phyloP scores from a whole-genome alignment of 2,888 invertebrate genomes.

The Ditula angustiorana region DNA sequence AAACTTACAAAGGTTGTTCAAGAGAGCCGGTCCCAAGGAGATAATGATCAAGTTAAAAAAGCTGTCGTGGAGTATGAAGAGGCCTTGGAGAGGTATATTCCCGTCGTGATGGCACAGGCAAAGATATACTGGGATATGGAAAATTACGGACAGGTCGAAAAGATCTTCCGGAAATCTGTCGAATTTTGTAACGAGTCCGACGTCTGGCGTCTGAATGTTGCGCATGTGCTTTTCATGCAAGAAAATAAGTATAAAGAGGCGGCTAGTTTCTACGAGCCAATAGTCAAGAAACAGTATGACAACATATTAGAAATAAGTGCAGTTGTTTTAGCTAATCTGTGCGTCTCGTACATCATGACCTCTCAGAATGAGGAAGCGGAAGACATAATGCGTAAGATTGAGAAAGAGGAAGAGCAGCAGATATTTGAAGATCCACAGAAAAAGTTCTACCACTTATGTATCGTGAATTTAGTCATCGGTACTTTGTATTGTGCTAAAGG shows the following conservation, averaged over 20 bases:
- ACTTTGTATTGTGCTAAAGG: constrained; percentile 99
- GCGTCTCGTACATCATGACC: constrained; percentile 99
- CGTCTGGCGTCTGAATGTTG: constrained; percentile 98
- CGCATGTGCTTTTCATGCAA: constrained; percentile 99
- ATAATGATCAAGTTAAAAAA: constrained; percentile 95
- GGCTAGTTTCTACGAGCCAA: constrained; percentile 98
- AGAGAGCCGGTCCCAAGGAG: constrained; percentile 94
- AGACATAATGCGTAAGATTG: constrained; percentile 99
- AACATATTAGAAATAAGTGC: constrained; percentile 98
- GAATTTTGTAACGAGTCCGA: constrained; percentile 99
- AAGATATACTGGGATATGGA: constrained; percentile 99
- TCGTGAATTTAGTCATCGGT: constrained; percentile 99
- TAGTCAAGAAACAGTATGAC: constrained; percentile 97
- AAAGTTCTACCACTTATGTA: constrained; percentile 98
- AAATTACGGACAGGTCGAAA: constrained; percentile 98
- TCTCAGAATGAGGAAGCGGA: constrained; percentile 99
- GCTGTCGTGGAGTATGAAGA: constrained; percentile 97
- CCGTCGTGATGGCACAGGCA: constrained; percentile 99
- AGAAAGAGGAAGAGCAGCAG: constrained; percentile 98
- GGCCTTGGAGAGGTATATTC: constrained; percentile 95
- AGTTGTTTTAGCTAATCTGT: constrained; percentile 98
- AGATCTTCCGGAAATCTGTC: constrained; percentile 97
- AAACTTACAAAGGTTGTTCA: constrained; percentile 97
- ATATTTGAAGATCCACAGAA: constrained; percentile 96
- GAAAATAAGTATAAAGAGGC: constrained; percentile 99